Evolutionary conservation across 2,888 invertebrate species (phyloP).

Genomic region (Pristionchus entomophagus): DNA sequence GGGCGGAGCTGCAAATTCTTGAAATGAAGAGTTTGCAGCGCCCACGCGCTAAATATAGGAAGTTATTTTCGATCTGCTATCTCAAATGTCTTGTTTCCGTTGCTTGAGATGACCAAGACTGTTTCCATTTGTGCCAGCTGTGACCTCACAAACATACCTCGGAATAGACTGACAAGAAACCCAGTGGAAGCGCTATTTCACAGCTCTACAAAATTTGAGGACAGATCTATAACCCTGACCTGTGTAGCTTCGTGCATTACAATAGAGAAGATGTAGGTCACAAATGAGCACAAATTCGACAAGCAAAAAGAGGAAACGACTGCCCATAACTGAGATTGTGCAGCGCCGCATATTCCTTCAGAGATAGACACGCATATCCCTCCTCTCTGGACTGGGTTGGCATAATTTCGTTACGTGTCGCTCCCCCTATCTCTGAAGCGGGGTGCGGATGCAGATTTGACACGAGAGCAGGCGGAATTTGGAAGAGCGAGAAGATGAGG

Average conservation of each 20-base stretch:
- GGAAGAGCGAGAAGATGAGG: no score
- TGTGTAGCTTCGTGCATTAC: no score
- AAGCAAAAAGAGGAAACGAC: neutral
- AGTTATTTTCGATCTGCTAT: no score
- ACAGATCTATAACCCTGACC: neutral
- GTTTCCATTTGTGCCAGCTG: neutral
- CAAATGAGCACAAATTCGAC: neutral
- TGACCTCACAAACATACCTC: neutral
- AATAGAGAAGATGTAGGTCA: neutral
- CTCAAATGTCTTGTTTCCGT: no score
- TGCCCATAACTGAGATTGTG: neutral
- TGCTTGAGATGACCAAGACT: neutral
- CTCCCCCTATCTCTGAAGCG: neutral
- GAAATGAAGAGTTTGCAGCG: neutral
- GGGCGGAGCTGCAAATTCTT: neutral
- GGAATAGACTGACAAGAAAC: neutral
- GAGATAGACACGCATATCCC: neutral
- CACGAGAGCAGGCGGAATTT: no score
- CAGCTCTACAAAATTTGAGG: neutral
- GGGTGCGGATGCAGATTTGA: neutral
- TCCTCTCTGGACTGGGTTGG: no score
- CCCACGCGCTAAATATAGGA: no score
- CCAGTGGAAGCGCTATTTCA: no score
- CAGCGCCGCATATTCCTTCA: neutral
- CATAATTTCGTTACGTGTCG: constrained; percentile 15